A percentile compares a stretch with the other conserved stretches of the same genome.
phyloP scores from a whole-genome alignment of 2,113 vertebrate species.

The Aptenodytes patagonicus region DNA sequence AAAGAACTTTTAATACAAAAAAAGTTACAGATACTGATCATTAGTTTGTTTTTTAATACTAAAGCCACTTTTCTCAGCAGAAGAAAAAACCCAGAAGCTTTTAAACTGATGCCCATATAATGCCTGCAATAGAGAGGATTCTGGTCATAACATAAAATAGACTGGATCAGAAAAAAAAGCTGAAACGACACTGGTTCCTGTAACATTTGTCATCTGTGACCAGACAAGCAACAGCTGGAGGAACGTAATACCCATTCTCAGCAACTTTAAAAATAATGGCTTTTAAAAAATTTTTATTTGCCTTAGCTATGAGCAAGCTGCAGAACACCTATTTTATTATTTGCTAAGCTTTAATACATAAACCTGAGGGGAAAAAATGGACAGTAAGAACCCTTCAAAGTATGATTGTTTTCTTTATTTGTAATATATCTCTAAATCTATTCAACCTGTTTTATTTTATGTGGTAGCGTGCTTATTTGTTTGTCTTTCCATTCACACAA shows the following conservation, averaged over 20 bases:
- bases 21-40: background rate
- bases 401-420: background rate
- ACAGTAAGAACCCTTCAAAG: background rate
- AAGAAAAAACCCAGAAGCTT: background rate
- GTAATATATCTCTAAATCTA: background rate
- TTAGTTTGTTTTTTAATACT: background rate
- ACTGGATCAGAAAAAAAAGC: background rate
- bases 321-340: background rate
- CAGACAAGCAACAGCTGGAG: background rate
- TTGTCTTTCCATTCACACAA: background rate
- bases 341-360: background rate
- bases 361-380: background rate
- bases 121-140: background rate
- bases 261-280: background rate
- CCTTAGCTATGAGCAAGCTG: background rate
- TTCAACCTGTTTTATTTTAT: background rate
- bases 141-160: background rate
- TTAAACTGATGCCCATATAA: background rate
- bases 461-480: background rate
- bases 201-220: background rate
- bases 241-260: background rate
- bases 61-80: background rate
- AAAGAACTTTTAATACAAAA: background rate
- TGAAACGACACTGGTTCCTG: background rate
- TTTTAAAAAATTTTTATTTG: background rate